Evolutionary conservation across 2,888 invertebrate genomes (phyloP), one percentile per base, ranked within the genome.

Genomic region (Dastarcus helophoroides): DNA sequence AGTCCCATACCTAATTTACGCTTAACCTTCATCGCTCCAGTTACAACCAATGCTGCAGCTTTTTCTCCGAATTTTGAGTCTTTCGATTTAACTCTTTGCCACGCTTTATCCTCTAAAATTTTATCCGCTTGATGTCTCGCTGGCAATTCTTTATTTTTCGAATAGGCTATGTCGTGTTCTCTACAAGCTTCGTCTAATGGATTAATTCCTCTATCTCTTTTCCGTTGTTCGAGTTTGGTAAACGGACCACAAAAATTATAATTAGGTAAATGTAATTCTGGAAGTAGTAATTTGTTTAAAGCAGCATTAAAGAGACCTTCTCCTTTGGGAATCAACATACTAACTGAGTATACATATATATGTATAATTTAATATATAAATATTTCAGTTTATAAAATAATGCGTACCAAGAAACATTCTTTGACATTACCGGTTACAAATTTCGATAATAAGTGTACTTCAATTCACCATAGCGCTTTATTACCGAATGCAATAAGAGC

Each of bases 101-200:
- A 37, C 14, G 48, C 54, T 40, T 41, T 46, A 15, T 51, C 40
- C 4, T 41, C 39, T n/a, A 60, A 40, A 15, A 45, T 25, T 34
- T 43, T 36, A 44, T 62, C 58, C 3, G 58, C 58, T 28, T 37
- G 38, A 33, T 57, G 48, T 29, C 55, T 40, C 23, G 41, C 36
- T 12, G 21, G 11, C 22, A 50, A 29, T 32, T 40, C 31, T 14
- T 25, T 36, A 13, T 26, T 10, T 22, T 38, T 27, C 40, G 22
- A 24, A 35, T 48, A 47, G 4, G 44, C 43, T 7, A 50, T 45
- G 37, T 51, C 51, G 34, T 49, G 50, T 2, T 43, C 26, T 28
- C 41, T 44, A 35, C 48, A 48, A 10, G 44, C 47, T 27, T 38
- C 29, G 35, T 53, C 51, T 11, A 50, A 33, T 2, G 26, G 25